These are phyloP conservation scores for Ceriagrion tenellum DNA, from an alignment of 2,888 invertebrate genomes.

Conservation along the genomic window DNA sequence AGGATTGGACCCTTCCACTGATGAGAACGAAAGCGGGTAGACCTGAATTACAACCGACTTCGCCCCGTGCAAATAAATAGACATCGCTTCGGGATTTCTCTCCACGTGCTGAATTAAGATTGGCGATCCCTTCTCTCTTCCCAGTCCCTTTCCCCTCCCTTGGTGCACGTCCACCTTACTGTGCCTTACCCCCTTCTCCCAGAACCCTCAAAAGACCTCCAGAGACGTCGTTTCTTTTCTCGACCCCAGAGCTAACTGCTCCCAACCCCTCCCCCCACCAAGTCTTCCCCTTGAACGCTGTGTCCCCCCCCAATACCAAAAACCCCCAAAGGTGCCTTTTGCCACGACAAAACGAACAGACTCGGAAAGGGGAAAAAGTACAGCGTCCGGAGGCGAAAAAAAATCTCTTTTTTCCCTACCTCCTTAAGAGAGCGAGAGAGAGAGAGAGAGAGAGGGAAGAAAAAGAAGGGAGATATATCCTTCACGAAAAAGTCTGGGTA, in stretches of 20 bases:
- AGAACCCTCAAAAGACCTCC: neutral
- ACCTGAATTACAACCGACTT: conserved; percentile 66
- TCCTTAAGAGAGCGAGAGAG: too few species aligned
- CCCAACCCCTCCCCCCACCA: neutral
- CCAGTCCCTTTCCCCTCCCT: neutral
- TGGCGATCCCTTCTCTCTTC: conserved; percentile 1
- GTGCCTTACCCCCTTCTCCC: neutral
- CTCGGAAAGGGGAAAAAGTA: neutral
- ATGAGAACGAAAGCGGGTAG: conserved; percentile 60
- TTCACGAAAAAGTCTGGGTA: conserved; percentile 11
- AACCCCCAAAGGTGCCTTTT: conserved; percentile 14
- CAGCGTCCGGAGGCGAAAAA: conserved; percentile 13
- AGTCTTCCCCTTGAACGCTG: neutral
- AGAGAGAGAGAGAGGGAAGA: too few species aligned
- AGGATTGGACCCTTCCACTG: conserved; percentile 49
- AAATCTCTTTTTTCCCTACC: neutral
- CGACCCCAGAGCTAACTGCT: neutral
- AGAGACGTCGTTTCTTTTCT: neutral
- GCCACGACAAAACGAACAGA: conserved; percentile 56
- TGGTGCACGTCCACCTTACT: neutral
- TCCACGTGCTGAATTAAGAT: conserved; percentile 66
- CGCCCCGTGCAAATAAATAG: conserved; percentile 62
- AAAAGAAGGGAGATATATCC: too few species aligned
- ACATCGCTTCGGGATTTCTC: conserved; percentile 59
- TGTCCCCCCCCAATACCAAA: neutral